Evolutionary conservation across 1,140 invertebrate species (phyloP).

Genomic region (Periplaneta americana): DNA sequence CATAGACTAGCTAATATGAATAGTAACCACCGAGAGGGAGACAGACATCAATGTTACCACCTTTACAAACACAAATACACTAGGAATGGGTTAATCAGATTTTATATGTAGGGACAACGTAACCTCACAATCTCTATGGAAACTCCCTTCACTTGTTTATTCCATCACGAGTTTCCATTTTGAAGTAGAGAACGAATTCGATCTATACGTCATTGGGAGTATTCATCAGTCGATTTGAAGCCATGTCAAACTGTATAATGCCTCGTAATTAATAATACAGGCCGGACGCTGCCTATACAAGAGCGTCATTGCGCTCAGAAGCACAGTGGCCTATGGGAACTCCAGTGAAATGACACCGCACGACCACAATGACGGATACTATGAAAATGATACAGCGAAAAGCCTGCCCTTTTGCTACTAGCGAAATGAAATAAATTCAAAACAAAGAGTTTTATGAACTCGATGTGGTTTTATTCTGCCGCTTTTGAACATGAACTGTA

Average conservation of each 20-base stretch:
- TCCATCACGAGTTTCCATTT: background rate
- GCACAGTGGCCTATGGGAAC: background rate
- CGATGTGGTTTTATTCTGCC: too few species aligned
- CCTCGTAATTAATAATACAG: background rate
- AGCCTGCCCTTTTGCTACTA: too few species aligned
- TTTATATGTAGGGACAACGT: background rate
- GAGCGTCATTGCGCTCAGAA: background rate
- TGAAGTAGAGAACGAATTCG: background rate
- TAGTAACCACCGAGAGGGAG: background rate
- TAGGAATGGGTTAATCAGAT: background rate
- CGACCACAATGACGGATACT: background rate
- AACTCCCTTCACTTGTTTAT: too few species aligned
- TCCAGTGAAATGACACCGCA: background rate
- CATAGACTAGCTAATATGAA: background rate
- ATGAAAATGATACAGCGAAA: background rate
- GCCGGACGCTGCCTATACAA: background rate
- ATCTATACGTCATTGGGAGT: background rate
- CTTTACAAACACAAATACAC: background rate
- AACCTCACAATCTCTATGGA: background rate
- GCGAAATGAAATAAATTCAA: too few species aligned
- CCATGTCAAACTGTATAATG: background rate
- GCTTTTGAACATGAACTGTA: too few species aligned
- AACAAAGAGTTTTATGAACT: too few species aligned
- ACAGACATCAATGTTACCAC: background rate
- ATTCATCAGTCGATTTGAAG: background rate